phyloP scores from a whole-genome alignment of 2,797 vertebrate genomes.

The Enteromius argenteus region DNA sequence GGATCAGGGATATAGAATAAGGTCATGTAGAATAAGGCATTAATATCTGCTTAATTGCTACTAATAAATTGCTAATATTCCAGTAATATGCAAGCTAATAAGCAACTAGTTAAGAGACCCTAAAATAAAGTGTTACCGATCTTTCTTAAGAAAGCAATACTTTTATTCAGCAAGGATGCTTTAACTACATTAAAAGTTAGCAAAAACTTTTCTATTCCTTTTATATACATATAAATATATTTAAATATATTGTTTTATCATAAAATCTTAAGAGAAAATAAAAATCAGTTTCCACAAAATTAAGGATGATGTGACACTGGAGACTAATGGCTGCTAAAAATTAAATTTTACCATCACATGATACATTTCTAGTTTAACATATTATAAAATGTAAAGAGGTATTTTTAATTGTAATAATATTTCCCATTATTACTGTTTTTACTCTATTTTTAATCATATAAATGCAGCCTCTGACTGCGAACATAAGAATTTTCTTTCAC shows the following conservation, averaged over 20 bases:
- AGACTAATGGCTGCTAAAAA: not conserved
- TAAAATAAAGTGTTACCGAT: too few species aligned
- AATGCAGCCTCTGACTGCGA: not conserved
- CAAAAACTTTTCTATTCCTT: not conserved
- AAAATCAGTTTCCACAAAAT: not conserved
- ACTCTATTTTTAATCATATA: not conserved
- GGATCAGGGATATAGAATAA: too few species aligned
- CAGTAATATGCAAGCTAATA: too few species aligned
- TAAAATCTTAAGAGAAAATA: not conserved
- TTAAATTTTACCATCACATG: not conserved
- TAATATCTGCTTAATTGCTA: too few species aligned
- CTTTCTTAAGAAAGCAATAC: not conserved
- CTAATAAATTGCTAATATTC: too few species aligned
- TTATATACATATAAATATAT: not conserved
- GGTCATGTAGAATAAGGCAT: too few species aligned
- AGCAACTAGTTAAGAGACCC: too few species aligned
- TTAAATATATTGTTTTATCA: not conserved
- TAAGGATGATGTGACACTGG: not conserved
- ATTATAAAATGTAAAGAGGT: not conserved
- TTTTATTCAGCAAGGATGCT: not conserved
- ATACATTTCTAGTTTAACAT: not conserved
- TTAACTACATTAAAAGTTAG: not conserved
- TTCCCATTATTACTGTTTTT: not conserved
- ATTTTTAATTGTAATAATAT: not conserved
- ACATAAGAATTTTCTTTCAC: not conserved